phyloP scores from a whole-genome alignment of 2,113 vertebrate genomes.

The Melanocharis versteri region DNA sequence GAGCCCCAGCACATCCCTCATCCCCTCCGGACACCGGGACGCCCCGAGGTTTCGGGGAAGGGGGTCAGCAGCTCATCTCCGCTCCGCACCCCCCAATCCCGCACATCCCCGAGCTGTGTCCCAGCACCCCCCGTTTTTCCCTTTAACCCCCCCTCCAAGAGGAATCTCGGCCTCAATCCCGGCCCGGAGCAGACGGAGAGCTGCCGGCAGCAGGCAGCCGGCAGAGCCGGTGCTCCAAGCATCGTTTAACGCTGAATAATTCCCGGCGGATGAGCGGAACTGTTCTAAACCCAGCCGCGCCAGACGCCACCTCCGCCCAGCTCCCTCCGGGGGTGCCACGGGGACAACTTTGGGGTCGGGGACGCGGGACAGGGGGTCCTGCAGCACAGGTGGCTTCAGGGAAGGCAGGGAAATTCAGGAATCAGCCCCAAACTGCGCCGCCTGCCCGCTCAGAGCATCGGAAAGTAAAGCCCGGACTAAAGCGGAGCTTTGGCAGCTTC shows the following conservation, averaged over 20 bases:
- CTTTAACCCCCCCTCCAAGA: background rate
- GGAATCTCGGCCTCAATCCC: background rate
- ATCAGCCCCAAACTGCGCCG: background rate
- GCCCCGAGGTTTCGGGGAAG: fast-evolving
- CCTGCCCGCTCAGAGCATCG: fast-evolving
- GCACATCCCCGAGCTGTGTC: fast-evolving
- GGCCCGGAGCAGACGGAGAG: background rate
- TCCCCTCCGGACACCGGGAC: fast-evolving
- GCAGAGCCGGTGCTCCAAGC: background rate
- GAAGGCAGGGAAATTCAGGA: background rate
- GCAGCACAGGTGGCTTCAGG: background rate
- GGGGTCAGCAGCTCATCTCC: background rate
- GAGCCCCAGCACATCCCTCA: background rate
- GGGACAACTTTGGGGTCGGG: background rate
- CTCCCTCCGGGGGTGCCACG: fast-evolving
- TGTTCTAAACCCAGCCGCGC: background rate
- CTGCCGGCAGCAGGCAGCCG: background rate
- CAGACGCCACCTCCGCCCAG: background rate
- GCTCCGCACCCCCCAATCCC: background rate
- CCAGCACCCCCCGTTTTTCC: fast-evolving
- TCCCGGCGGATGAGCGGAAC: background rate
- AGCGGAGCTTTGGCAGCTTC: background rate
- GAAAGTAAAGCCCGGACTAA: background rate
- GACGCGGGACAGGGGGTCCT: background rate
- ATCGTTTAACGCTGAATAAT: slow-evolving; percentile 7